Evolutionary conservation across 2,113 vertebrate genomes (phyloP), one percentile per base, ranked within the genome.

Genomic region (Tupaia chinensis): DNA sequence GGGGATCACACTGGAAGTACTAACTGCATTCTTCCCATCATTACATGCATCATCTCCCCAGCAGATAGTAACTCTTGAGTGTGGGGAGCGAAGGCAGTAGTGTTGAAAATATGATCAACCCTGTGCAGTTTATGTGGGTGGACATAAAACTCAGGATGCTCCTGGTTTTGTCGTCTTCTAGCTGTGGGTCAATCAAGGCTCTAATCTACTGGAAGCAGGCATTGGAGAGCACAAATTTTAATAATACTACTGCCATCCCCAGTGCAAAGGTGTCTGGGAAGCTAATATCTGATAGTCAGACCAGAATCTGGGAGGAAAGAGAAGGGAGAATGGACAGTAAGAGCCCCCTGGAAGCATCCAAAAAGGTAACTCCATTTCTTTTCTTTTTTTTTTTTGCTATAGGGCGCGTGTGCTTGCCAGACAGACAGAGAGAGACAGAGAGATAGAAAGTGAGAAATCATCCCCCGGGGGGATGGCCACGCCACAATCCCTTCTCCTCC

Each of bases 251-350:
- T 3, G 78, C 11, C 22, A 79, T 4, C 53, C 10, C 4, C 17
- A 68, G 27, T 83, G 12, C 54, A 84, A 29, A 58, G 29, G 29
- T 23, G 2, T n/a, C 32, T 88, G 72, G 54, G 12, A 65, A 84
- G 10, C 74, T 23, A 25, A 32, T 2, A 56, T 19, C 5, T 69
- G 66, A 29, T 56, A 44, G 25, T 10, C 22, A 83, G 53, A 56
- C 27, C 22, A 82, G 66, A 15, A 53, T 73, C 22, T 22, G 2
- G 81, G 60, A 54, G 87, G 15, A 86, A 44, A 25, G 3, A 29
- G 17, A 34, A 56, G 22, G 0, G 10, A 29, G 1, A 80, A 19
- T 3, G 13, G 14, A 70, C 0, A 22, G 3, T 1, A 29, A 70
- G 32, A 44, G 7, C 9, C 87, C 81, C 19, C 17, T 53, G 29